Base-by-base conservation (phyloP, 2,797 vertebrate genomes). In the Leptoclinus maculatus region DNA sequence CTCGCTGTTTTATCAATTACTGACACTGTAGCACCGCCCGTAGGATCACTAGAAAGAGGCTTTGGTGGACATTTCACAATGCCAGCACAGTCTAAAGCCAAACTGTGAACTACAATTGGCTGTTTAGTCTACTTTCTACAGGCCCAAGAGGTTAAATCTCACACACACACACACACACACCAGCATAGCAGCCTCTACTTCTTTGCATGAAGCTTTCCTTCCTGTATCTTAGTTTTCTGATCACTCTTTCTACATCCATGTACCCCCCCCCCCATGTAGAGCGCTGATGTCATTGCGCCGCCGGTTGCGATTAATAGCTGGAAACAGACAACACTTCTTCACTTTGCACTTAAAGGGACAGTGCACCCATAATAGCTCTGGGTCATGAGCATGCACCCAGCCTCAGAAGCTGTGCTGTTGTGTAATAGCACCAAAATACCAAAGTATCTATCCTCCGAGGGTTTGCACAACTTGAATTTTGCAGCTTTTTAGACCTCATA, bases 281-380 rank as follows among this genome's bases (percentile, higher is more conserved):
- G 84, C 82, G 74, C 68, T 96, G 95, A 96, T 95, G 95, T 96
- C 96, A 95, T 91, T 80, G 84, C 72, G 88, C 84, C 10, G 7
- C 87, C 85, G 78, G 90, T 80, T 89, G 86, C 93, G 94, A 93
- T 94, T 93, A 92, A 94, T 95, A 93, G 91, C 92, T 83, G 57
- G 89, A 93, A 94, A 93, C 88, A 92, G 92, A 91, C 92, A 83
- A 88, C 86, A 88, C 91, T 92, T 93, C 92, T 88, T 88, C 76
- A 63, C 85, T 90, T 76, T 86, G 87, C 81, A 91, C 91, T 94
- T 94, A 94, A 94, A 95, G 93, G 74, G 85, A 82, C 90, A 94
- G 89, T 63, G 45, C 57, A 21, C 75, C 83, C 56, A 74, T 73
- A 89, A 91, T 77, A 88, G 78, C 88, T 58, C 56, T 60, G n/a